Base-by-base conservation (phyloP, 2,113 vertebrate genomes). In the Tetraodon nigroviridis region DNA sequence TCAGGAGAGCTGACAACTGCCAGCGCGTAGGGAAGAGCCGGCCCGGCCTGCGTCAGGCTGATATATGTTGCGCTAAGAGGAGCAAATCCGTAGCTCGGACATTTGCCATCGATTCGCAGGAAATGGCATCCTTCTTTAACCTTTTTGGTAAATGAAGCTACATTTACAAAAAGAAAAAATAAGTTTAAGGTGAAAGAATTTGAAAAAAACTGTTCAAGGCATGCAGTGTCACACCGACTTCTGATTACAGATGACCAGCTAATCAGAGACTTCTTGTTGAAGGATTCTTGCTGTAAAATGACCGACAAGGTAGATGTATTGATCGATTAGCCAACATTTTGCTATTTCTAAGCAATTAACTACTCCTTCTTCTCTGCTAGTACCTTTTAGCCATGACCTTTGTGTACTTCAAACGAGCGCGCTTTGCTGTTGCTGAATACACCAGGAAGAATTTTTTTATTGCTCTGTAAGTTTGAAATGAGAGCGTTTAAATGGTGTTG, bases 301-400 rank as follows among this genome's bases (percentile, higher is more conserved):
- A 92, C 94, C 78, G 95, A 99, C 85, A 98, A 97, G 91, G 95
- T 94, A 89, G 73, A n/a, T 93, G 88, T 71, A 3, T n/a, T 27
- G 44, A 45, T 45, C 14, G n/a, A 45, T 7, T 17, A 46, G n/a
- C 14, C 6, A 46, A 46, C n/a, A 46, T 17, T 5, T 2, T 4
- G 6, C 11, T 46, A 47, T 44, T 3, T 1, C 45, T 17, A 12
- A 5, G 4, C 49, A 12, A 0, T 62, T 4, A 20, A 40, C 51
- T 15, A 11, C 59, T 53, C 21, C 22, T 57, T 22, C 53, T 83
- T 2, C 20, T 40, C 63, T 52, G 22, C 57, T 90, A 99, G 97
- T 99, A 98, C 88, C 94, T 99, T 66, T 90, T 98, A 80, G 95
- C 97, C 78, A 98, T 99, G 95, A 93, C 93, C 53, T 98, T 99